Evolutionary conservation across 2,113 vertebrate species (phyloP).

Genomic region (Nymphicus hollandicus): DNA sequence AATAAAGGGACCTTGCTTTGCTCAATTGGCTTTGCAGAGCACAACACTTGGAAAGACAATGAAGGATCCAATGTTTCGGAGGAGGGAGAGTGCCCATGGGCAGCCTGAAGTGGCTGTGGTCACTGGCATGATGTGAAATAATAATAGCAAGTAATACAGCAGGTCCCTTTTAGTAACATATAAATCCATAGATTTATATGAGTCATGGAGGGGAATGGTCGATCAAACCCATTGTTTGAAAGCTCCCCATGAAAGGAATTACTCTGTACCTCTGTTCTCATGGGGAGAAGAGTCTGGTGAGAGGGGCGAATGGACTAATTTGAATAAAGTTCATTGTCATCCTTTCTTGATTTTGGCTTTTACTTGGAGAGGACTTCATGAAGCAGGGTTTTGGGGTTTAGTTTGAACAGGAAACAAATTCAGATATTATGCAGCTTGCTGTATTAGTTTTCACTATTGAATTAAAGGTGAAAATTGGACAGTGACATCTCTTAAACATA

Average conservation of each 20-base stretch:
- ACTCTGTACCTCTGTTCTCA: not conserved
- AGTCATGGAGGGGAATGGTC: not conserved
- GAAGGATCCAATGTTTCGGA: not conserved
- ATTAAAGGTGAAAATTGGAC: not conserved
- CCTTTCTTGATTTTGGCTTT: not conserved
- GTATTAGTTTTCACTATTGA: not conserved
- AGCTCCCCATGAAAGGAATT: not conserved
- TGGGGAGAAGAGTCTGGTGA: not conserved
- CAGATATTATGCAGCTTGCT: not conserved
- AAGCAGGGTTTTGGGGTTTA: not conserved
- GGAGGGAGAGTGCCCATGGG: accelerated
- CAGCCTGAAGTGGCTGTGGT: not conserved
- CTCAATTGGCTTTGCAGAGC: not conserved
- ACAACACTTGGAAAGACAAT: not conserved
- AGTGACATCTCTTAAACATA: not conserved
- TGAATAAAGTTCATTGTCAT: not conserved
- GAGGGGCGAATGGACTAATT: not conserved
- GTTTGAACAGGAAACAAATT: not conserved
- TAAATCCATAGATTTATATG: not conserved
- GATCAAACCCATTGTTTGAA: not conserved
- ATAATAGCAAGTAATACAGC: not conserved
- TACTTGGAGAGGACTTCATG: not conserved
- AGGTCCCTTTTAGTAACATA: accelerated
- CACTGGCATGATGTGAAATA: not conserved
- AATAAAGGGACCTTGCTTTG: not conserved